Percentiles rank a stretch among this genome's conserved stretches.
phyloP scores from a whole-genome alignment of 2,888 invertebrate genomes.

The Acrobasis consociella region DNA sequence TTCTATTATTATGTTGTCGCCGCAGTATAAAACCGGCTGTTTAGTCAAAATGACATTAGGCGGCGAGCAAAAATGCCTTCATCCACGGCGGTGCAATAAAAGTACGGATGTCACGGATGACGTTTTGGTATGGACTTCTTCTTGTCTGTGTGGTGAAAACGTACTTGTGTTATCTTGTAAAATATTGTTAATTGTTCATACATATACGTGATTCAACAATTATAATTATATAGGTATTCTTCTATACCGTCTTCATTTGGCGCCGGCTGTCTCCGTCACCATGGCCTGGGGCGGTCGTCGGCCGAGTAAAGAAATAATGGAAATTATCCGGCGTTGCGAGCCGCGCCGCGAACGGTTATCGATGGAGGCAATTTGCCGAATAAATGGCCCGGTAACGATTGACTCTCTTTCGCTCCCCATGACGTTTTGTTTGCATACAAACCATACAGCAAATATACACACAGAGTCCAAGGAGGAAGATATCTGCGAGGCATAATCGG shows the following conservation, averaged over 20 bases:
- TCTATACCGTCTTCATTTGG: neutral
- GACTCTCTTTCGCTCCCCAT: slow-evolving; percentile 33
- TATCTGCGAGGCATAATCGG: neutral
- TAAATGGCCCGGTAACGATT: slow-evolving; percentile 55
- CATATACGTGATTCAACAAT: too few species aligned
- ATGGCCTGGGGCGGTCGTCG: slow-evolving; percentile 45
- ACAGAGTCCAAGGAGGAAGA: neutral
- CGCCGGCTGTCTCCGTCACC: slow-evolving; percentile 51
- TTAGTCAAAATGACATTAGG: too few species aligned
- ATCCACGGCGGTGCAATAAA: too few species aligned
- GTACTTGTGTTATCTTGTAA: too few species aligned
- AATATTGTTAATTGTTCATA: too few species aligned
- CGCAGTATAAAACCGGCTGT: too few species aligned
- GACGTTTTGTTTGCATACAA: slow-evolving; percentile 31
- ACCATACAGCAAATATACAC: slow-evolving; percentile 4
- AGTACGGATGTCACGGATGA: too few species aligned
- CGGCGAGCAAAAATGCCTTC: too few species aligned
- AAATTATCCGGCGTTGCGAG: slow-evolving; percentile 53
- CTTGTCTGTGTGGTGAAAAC: too few species aligned
- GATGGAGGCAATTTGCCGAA: slow-evolving; percentile 68
- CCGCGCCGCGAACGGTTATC: slow-evolving; percentile 53
- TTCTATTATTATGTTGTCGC: too few species aligned
- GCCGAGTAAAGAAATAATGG: slow-evolving; percentile 60
- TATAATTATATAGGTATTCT: too few species aligned
- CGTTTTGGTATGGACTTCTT: too few species aligned